Evolutionary conservation across 2,113 vertebrate genomes (phyloP), one percentile per base, ranked within the genome.

Genomic region (Sterrhoptilus dennistouni): DNA sequence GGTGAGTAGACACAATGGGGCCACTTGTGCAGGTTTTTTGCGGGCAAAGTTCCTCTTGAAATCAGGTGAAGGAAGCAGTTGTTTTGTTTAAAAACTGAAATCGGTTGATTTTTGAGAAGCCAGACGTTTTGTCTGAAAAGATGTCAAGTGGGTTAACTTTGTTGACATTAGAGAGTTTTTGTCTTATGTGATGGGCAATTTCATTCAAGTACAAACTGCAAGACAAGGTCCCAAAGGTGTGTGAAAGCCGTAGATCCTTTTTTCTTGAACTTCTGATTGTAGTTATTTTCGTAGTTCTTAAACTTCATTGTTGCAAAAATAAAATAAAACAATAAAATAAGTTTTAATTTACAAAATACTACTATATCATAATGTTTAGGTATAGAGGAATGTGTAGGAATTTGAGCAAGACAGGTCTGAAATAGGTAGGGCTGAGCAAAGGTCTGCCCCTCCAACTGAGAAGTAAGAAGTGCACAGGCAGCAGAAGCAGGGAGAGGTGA

Each of bases 1-100:
- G 71, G 13, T 0, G 1, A 27, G 14, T 60, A 81, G 47, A 78
- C 87, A 95, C 54, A 94, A 90, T 61, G 50, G 78, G 74, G 70
- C 42, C 89, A 76, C 56, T 95, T 91, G 53, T 85, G n/a, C 66
- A 77, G 47, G 44, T 52, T 83, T 88, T 91, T 86, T 83, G 66
- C 64, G 64, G 71, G 52, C 68, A 71, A 78, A 93, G 33, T 86
- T 94, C 54, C 79, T 56, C 56, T 63, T 68, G 60, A 94, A 95
- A 93, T 86, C 90, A 91, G 83, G 93, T 90, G 85, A 91, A 92
- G 79, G 82, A 95, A 94, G 72, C 12, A 86, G 66, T 77, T 92
- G 35, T 83, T 95, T 93, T 95, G 45, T 65, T 91, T 93, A 87
- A 95, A 68, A 88, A 88, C 14, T 77, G 36, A 87, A 89, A 93